Conservation (phyloP, 2,797 vertebrate species). For the Chaetodon trifasciatus region DNA sequence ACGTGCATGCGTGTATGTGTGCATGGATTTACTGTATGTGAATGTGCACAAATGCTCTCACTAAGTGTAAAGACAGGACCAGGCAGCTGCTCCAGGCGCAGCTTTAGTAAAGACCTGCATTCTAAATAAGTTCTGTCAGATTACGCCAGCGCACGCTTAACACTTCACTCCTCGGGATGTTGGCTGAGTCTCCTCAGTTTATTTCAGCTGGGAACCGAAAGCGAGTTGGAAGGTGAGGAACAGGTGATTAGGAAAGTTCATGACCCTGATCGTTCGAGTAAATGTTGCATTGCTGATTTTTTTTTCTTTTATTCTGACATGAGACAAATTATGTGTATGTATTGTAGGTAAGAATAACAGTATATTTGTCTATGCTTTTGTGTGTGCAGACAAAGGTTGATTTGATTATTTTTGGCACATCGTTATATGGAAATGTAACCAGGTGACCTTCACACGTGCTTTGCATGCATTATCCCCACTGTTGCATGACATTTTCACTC, state of each 20-base stretch:
- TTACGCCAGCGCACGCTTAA: constrained; percentile 69
- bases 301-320: background rate
- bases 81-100: constrained; percentile 71
- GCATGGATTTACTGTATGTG: constrained; percentile 40
- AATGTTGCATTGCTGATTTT: background rate
- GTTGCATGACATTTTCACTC: constrained; percentile 71
- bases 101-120: constrained; percentile 72
- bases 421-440: constrained; percentile 63
- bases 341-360: background rate
- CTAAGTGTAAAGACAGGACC: constrained; percentile 62
- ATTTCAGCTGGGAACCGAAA: constrained; percentile 39
- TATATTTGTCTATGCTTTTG: constrained; percentile 14
- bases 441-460: constrained; percentile 61
- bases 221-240: constrained; percentile 44
- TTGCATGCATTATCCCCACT: constrained; percentile 49
- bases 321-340: background rate
- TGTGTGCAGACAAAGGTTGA: constrained; percentile 39
- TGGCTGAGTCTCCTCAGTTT: constrained; percentile 56
- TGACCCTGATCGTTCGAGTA: background rate
- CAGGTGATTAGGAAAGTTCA: constrained; percentile 24
- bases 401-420: constrained; percentile 62
- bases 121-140: constrained; percentile 76
- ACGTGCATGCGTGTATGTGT: background rate
- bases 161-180: constrained; percentile 65
- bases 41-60: constrained; percentile 42